phyloP scores from a whole-genome alignment of 2,797 vertebrate species.

The Myotis daubentonii region DNA sequence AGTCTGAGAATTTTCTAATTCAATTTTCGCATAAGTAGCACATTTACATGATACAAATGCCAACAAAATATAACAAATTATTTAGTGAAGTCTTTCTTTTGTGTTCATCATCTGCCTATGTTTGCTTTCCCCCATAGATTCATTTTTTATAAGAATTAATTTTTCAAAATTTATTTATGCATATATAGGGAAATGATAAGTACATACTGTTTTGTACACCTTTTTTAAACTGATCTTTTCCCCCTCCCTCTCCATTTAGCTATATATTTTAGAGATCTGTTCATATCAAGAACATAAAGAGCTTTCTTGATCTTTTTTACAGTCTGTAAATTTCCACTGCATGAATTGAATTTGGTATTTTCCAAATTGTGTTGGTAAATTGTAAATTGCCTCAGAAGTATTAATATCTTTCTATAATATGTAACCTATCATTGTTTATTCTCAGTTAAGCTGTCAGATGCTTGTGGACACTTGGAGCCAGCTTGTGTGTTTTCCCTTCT shows the following conservation, averaged over 20 bases:
- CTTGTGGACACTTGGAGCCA: not conserved
- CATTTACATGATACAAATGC: not conserved
- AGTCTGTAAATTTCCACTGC: not conserved
- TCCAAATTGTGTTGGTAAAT: not conserved
- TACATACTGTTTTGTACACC: not conserved
- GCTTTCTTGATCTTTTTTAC: not conserved
- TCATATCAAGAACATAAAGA: not conserved
- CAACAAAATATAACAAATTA: not conserved
- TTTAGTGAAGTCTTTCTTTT: not conserved
- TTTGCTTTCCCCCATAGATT: not conserved
- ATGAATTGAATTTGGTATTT: not conserved
- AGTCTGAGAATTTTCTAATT: constrained; percentile 3
- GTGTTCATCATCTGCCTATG: not conserved
- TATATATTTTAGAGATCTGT: not conserved
- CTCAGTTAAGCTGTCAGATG: not conserved
- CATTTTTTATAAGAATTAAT: not conserved
- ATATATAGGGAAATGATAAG: not conserved
- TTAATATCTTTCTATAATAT: not conserved
- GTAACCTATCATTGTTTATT: constrained; percentile 13
- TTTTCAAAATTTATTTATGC: not conserved
- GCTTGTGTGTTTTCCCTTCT: not conserved
- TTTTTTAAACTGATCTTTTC: not conserved
- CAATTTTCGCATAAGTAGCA: not conserved
- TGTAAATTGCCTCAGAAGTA: not conserved
- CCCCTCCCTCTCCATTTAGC: not conserved